Evolutionary conservation across 2,113 vertebrate genomes (phyloP).

Genomic region (Phylloscopus whistleri): DNA sequence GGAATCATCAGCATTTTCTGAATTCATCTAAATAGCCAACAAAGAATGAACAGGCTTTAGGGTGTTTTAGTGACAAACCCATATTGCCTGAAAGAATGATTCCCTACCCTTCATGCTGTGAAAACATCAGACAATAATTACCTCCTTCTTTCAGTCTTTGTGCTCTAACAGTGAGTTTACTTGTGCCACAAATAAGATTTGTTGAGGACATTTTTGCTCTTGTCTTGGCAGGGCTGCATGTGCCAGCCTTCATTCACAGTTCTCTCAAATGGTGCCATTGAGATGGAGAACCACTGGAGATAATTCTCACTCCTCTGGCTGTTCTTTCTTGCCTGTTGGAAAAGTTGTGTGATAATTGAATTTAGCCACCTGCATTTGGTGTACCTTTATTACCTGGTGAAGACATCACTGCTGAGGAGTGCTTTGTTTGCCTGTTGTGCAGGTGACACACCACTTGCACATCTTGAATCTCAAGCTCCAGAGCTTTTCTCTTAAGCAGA

Average conservation of each 20-base stretch:
- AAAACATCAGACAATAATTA: neutral
- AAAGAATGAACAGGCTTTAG: neutral
- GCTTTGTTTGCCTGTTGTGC: neutral
- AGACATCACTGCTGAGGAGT: neutral
- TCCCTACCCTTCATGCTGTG: neutral
- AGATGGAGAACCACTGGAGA: neutral
- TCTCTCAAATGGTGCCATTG: neutral
- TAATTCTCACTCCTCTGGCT: neutral
- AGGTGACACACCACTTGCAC: neutral
- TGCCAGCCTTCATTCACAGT: neutral
- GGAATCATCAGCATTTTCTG: conserved; percentile 23
- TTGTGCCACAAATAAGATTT: neutral
- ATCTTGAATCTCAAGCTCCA: neutral
- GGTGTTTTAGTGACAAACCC: neutral
- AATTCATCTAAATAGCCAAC: neutral
- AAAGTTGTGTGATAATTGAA: neutral
- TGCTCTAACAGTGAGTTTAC: neutral
- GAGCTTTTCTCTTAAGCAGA: neutral
- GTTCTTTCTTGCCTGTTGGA: neutral
- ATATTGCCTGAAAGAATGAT: neutral
- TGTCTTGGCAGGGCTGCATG: accelerated
- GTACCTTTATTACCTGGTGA: neutral
- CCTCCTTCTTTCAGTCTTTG: neutral
- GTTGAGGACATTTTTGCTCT: neutral
- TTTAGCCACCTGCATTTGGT: neutral